Evolutionary conservation across 2,113 vertebrate species (phyloP).

Genomic region (Struthio camelus): DNA sequence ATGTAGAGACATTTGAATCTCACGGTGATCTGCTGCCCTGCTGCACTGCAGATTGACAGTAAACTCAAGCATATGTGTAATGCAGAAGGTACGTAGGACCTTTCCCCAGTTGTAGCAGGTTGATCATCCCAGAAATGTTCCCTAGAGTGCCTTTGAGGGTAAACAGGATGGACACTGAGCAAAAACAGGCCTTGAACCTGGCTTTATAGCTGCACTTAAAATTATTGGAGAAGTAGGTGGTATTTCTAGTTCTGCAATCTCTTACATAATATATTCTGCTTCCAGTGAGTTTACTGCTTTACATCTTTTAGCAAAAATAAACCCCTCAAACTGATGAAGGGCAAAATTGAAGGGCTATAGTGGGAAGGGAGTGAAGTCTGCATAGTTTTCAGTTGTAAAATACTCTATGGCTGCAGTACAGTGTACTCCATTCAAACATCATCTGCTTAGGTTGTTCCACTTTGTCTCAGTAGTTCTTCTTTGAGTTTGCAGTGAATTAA

Average conservation of each 20-base stretch:
- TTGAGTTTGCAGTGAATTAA: neutral
- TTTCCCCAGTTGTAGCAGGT: neutral
- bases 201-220: neutral
- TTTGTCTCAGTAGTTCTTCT: neutral
- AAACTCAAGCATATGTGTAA: too few relatives aligned
- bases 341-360: neutral
- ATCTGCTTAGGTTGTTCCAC: neutral
- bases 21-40: neutral
- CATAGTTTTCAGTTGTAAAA: neutral
- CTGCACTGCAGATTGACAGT: neutral
- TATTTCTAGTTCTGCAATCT: neutral
- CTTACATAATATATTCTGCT: neutral
- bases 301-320: neutral
- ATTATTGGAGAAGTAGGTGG: neutral
- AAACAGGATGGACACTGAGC: neutral
- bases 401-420: accelerated
- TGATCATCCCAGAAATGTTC: neutral
- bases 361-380: neutral
- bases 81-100: neutral
- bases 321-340: neutral
- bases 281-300: neutral
- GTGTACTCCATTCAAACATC: neutral
- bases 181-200: neutral
- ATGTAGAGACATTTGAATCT: neutral
- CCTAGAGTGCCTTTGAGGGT: neutral